These are phyloP conservation scores for Cataglyphis rosenhaueri DNA, from an alignment of 2,888 invertebrate species.

Conservation along the genomic window DNA sequence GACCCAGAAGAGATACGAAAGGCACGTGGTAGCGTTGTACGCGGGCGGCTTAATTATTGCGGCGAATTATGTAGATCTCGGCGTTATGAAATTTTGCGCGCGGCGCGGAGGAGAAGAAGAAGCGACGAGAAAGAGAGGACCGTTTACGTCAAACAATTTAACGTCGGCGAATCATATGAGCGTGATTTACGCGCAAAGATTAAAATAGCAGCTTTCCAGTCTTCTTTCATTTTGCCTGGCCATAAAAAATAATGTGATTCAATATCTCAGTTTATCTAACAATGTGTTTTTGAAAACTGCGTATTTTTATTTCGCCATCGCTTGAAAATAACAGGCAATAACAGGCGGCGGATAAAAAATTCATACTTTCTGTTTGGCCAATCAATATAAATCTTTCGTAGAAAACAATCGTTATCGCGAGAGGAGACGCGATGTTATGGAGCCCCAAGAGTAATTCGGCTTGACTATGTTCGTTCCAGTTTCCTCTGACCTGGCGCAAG, in stretches of 20 bases:
- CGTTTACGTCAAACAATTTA: constrained; percentile 29
- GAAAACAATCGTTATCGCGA: constrained; percentile 54
- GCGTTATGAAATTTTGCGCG: constrained; percentile 70
- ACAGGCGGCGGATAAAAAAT: background rate
- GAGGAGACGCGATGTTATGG: constrained; percentile 66
- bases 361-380: constrained; percentile 54
- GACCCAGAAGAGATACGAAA: constrained; percentile 72
- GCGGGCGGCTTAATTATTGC: constrained; percentile 78
- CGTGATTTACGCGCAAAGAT: background rate
- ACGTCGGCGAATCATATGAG: background rate
- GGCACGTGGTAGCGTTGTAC: constrained; percentile 70
- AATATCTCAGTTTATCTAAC: background rate
- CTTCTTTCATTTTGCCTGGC: background rate
- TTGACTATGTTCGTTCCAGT: constrained; percentile 78
- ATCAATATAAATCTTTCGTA: constrained; percentile 57
- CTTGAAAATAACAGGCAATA: constrained; percentile 1
- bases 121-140: constrained; percentile 33
- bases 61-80: constrained; percentile 77
- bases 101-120: constrained; percentile 7
- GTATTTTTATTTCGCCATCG: background rate
- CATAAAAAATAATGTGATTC: background rate
- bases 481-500: constrained; percentile 71
- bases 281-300: background rate
- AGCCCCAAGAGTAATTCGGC: constrained; percentile 80
- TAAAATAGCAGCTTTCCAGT: background rate